Base-by-base conservation (phyloP, 1,140 invertebrate species). In the Anastrepha ludens region DNA sequence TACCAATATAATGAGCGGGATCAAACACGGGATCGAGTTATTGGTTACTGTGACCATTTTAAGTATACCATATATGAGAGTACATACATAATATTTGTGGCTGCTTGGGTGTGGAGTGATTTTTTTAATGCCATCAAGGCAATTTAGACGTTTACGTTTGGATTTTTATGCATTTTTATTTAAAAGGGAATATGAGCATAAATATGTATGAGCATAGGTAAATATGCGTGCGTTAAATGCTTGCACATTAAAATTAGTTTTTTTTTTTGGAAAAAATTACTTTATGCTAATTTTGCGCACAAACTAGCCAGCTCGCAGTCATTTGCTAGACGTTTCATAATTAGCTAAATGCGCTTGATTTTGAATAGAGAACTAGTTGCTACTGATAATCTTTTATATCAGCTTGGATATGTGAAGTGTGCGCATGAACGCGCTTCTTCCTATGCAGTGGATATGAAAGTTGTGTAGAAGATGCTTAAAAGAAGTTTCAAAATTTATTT, bases 231-330 rank as follows among this genome's bases (percentile, higher is more conserved):
- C 60, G 20, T 62, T 62, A 17, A 62, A 0, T 20, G 60, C 6
- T 4, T 62, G 20, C 15, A 17, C 17, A 62, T 62, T 15, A 0
- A n/a, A 62, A 20, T 62, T 58, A 58, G 7, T 58, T 58, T 7
- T 13, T 58, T 58, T 58, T 13, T 58, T 58, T 58, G 13, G 13
- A 3, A 67, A 67, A 67, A 41, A 67, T 67, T 20, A 3, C 2
- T 67, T 29, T 67, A 67, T 67, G 65, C 2, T 67, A 67, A 67
- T 67, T 67, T 67, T 67, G 39, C 39, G 13, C n/a, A 67, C 3
- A n/a, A 67, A 39, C 65, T n/a, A 13, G 65, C 11, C 8, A 67
- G 65, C n/a, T 41, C 13, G 39, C 39, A 67, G 39, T 41, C 65
- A 39, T 39, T 65, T 67, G 39, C 8, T 41, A 39, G 65, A 8